These are phyloP conservation scores for Vimba vimba DNA, from an alignment of 2,113 vertebrate genomes.

Conservation along the genomic window DNA sequence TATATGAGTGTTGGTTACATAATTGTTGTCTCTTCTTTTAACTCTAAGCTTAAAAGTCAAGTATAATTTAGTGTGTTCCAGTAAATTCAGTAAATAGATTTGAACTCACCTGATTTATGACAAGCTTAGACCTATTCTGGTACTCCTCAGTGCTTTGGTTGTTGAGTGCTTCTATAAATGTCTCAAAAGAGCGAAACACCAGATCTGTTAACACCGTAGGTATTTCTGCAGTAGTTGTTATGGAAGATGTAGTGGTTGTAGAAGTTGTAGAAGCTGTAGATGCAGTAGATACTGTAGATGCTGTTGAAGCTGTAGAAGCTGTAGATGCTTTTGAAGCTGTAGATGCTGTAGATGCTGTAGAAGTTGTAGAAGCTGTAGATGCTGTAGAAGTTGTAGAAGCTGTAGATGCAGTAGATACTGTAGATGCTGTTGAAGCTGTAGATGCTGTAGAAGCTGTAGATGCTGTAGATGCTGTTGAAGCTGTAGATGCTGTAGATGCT, in stretches of 20 bases:
- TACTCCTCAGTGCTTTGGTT: background rate
- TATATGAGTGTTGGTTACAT: background rate
- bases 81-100: background rate
- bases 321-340: too few relatives aligned
- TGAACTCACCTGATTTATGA: background rate
- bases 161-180: background rate
- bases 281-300: background rate
- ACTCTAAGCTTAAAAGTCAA: background rate
- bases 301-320: too few relatives aligned
- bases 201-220: background rate
- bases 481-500: too few relatives aligned
- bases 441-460: too few relatives aligned
- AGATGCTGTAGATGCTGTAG: too few relatives aligned
- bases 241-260: background rate
- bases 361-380: too few relatives aligned
- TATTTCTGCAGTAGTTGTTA: background rate
- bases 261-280: background rate
- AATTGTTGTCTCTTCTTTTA: background rate
- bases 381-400: too few relatives aligned
- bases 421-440: too few relatives aligned
- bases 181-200: background rate
- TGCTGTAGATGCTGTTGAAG: too few relatives aligned
- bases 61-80: background rate
- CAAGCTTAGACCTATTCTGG: background rate
- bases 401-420: too few relatives aligned